Percentiles rank a stretch among this genome's conserved stretches.
phyloP scores from a whole-genome alignment of 2,113 vertebrate species.

The Elaphurus davidianus region DNA sequence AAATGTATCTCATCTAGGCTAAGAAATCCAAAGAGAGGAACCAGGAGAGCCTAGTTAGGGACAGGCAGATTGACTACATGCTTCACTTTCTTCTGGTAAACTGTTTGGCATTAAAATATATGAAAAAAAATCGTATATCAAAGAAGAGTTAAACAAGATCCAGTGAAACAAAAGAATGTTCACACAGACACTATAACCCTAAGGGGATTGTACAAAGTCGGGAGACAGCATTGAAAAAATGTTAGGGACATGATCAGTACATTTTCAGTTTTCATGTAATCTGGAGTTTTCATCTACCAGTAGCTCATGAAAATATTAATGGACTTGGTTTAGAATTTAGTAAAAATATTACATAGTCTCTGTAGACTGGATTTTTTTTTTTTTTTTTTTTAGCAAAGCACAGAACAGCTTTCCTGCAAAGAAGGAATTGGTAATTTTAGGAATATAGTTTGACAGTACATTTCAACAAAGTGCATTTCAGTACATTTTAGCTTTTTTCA shows the following conservation, averaged over 20 bases:
- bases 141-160: not conserved
- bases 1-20: not conserved
- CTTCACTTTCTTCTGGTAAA: not conserved
- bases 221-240: not conserved
- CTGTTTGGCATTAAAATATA: not conserved
- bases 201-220: not conserved
- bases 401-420: not conserved
- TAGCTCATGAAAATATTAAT: not conserved
- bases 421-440: constrained; percentile 8
- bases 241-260: not conserved
- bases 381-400: not conserved
- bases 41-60: not conserved
- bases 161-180: not conserved
- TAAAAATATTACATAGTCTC: not conserved
- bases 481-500: constrained; percentile 28
- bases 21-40: not conserved
- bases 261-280: not conserved
- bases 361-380: not conserved
- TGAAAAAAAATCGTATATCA: not conserved
- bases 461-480: not conserved
- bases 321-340: not conserved
- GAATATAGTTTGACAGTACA: not conserved
- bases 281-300: not conserved
- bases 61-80: not conserved
- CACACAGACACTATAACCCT: not conserved